Evolutionary conservation across 2,113 vertebrate species (phyloP), one percentile per base, ranked within the genome.

Genomic region (Poecilia latipinna): DNA sequence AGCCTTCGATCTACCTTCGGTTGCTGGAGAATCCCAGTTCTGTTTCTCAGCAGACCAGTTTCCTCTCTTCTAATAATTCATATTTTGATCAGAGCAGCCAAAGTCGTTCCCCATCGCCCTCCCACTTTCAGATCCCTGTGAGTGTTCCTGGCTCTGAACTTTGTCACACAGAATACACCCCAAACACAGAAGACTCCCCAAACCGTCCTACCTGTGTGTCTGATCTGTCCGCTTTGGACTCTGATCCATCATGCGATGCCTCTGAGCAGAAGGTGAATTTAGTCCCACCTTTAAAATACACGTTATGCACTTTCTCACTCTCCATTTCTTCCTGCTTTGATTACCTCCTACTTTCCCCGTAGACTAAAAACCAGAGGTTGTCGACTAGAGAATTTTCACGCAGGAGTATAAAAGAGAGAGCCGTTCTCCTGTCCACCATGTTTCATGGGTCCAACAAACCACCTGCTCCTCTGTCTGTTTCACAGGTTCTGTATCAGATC

Each of bases 401-500:
- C 93, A 96, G 94, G 93, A 98, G 95, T 78, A 96, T 98, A 90
- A 97, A 96, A 83, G 96, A 98, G 79, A 95, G 96, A 72, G 97
- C 96, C 0, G 93, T 91, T 78, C 96, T 97, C 77, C 95, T 99
- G 48, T 96, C 94, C 70, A 95, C 95, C 85, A 94, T 98, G 94
- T 98, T 98, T 72, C 72, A 91, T 84, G 95, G 93, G 69, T 92
- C 90, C 69, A 77, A 70, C 83, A 93, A 94, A 67, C 89, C 78
- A 48, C 17, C 78, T 64, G 61, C 57, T 60, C 51, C 66, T 80
- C 28, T 65, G 1, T 65, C 76, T 72, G 35, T 65, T 2, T 62
- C 73, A 2, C 79, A 90, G 90, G 86, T 91, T 68, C 61, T 80
- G 77, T 83, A 75, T 78, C 13, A 6, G 1, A 33, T n/a, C 51